Evolutionary conservation across 2,797 vertebrate species (phyloP).

Genomic region (Acropternis orthonyx): DNA sequence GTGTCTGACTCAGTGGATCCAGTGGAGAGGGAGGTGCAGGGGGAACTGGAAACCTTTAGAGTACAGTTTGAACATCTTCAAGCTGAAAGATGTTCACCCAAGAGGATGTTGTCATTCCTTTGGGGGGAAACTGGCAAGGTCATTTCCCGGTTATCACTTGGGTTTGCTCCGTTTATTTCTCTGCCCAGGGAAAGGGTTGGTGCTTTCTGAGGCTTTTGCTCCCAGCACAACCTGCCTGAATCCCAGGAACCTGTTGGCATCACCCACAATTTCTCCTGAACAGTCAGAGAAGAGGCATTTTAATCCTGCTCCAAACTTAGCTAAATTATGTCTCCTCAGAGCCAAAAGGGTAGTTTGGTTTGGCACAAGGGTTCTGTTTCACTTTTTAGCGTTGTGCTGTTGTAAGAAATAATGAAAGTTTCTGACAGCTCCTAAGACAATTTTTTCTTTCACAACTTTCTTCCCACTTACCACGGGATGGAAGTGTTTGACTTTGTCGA

Average conservation of each 20-base stretch:
- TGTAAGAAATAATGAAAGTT: not conserved
- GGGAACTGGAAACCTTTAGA: not conserved
- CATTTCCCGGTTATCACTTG: not conserved
- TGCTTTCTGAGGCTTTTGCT: not conserved
- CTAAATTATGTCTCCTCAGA: not conserved
- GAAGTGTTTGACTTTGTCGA: not conserved
- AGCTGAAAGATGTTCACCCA: not conserved
- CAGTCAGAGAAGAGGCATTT: not conserved
- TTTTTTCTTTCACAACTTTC: not conserved
- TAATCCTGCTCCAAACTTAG: not conserved
- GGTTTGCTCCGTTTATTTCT: not conserved
- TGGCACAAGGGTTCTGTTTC: not conserved
- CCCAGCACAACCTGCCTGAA: accelerated
- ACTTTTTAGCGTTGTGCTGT: not conserved
- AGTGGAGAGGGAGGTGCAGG: not conserved
- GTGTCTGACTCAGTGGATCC: not conserved
- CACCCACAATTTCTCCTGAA: not conserved
- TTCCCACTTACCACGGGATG: not conserved
- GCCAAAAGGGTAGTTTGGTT: not conserved
- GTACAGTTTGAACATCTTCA: not conserved
- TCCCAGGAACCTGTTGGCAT: not conserved
- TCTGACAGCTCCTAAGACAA: not conserved
- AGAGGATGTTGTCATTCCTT: not conserved
- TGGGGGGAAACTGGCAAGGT: not conserved
- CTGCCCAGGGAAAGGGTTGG: not conserved